Conservation (phyloP, 2,888 invertebrate genomes). For the Melinaea marsaeus region DNA sequence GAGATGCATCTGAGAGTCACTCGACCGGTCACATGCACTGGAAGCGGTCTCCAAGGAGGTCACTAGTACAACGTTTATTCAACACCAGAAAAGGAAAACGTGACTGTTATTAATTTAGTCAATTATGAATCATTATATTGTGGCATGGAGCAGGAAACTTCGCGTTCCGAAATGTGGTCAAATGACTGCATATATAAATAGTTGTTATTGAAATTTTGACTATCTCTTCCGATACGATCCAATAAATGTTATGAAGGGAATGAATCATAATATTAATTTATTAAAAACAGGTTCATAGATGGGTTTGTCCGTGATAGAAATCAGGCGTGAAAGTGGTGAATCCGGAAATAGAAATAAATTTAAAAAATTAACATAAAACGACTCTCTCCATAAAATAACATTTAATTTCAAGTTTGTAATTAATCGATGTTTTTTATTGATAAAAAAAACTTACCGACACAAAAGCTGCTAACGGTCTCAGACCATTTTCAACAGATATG, state of each 20-base stretch:
- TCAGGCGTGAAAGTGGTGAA: constrained; percentile 65
- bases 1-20: constrained; percentile 63
- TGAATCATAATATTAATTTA: no score
- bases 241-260: no score
- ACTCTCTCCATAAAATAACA: constrained; percentile 24
- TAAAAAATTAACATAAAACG: constrained; percentile 53
- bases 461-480: no score
- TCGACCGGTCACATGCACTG: constrained; percentile 53
- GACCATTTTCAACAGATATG: no score
- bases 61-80: constrained; percentile 51
- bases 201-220: no score
- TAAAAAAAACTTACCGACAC: background rate
- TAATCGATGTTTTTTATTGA: background rate
- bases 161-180: no score
- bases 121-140: constrained; percentile 32
- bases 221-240: no score
- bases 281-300: background rate
- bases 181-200: no score
- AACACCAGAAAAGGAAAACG: constrained; percentile 28
- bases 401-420: constrained; percentile 13
- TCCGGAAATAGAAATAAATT: constrained; percentile 57
- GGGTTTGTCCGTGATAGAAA: constrained; percentile 51
- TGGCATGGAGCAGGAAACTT: background rate
- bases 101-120: constrained; percentile 22
- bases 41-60: constrained; percentile 62